These are phyloP conservation scores for Trachelus troglodyta DNA, from an alignment of 2,888 invertebrate species.

Conservation along the genomic window DNA sequence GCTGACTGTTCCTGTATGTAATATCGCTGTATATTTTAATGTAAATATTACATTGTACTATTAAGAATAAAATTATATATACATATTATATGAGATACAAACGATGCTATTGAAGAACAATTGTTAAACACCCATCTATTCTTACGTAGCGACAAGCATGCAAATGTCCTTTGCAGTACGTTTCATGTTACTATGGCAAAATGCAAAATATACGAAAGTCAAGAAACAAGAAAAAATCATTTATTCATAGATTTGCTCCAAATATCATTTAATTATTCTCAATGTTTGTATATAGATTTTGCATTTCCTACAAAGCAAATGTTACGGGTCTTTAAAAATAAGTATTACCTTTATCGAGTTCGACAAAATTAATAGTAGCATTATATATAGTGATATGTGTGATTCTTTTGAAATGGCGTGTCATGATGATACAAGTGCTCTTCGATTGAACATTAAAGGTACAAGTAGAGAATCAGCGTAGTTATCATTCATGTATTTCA, in stretches of 20 bases:
- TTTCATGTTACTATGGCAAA: slow-evolving; percentile 5
- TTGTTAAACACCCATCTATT: slow-evolving; percentile 19
- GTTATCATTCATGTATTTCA: background rate
- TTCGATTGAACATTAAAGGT: slow-evolving; percentile 54
- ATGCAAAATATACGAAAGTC: background rate
- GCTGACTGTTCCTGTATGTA: slow-evolving; percentile 59
- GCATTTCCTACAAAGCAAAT: slow-evolving; percentile 3
- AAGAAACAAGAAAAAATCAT: slow-evolving; percentile 10
- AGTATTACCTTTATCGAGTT: background rate
- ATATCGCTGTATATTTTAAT: slow-evolving; percentile 58
- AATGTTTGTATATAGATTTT: background rate
- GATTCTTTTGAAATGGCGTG: slow-evolving; percentile 53
- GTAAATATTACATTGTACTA: slow-evolving; percentile 58
- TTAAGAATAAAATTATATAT: slow-evolving; percentile 53
- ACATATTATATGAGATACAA: slow-evolving; percentile 32
- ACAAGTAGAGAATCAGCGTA: slow-evolving; percentile 9
- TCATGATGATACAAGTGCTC: slow-evolving; percentile 42
- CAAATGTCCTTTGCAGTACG: background rate
- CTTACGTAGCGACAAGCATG: slow-evolving; percentile 3
- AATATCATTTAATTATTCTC: background rate
- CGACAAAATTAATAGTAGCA: background rate
- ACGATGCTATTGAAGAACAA: slow-evolving; percentile 23
- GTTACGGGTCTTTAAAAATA: background rate
- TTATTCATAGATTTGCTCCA: slow-evolving; percentile 14
- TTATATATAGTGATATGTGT: slow-evolving; percentile 31